Evolutionary conservation across 2,888 invertebrate species (phyloP), one percentile per base, ranked within the genome.

Genomic region (Bhutanitis thaidina): DNA sequence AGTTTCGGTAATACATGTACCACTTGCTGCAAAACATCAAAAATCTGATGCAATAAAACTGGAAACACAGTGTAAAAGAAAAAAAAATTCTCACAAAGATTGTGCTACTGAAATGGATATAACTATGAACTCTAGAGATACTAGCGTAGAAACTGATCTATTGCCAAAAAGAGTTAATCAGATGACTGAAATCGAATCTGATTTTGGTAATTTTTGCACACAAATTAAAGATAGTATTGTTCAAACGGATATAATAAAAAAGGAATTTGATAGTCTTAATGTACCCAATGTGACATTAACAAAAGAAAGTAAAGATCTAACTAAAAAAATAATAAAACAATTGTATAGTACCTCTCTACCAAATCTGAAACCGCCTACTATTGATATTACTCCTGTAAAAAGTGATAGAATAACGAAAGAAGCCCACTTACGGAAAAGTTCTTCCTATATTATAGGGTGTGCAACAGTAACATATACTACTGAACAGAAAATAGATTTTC

Each of bases 271-370:
- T 62, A 80, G 69, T 65, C 83, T 88, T 14, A 72, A 80, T 54
- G 79, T 88, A 79, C 88, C 88, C 67, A 82, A 86, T 70, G 77
- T 88, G 48, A 77, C 78, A 35, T 68, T 88, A 62, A 78, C 64
- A 45, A 82, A 78, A 57, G 82, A 80, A 56, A 82, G 71, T 59
- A 68, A 55, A 51, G 71, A 74, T 53, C 46, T 58, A 55, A 59
- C 66, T 61, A 81, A 73, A 72, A 72, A 71, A 30, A 66, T 72
- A 14, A 53, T 64, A 59, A 58, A 67, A 32, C 66, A 59, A 35
- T 57, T 75, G 38, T 61, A 65, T 50, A 72, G 68, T 60, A 62
- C 65, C 49, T 74, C 80, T 13, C 57, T 77, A 56, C 77, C 77
- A 43, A 73, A 80, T 65, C 61, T 80, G 4, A 59, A 67, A 60